Evolutionary conservation across 1,140 invertebrate species (phyloP), one percentile per base, ranked within the genome.

Genomic region (Wasmannia auropunctata): DNA sequence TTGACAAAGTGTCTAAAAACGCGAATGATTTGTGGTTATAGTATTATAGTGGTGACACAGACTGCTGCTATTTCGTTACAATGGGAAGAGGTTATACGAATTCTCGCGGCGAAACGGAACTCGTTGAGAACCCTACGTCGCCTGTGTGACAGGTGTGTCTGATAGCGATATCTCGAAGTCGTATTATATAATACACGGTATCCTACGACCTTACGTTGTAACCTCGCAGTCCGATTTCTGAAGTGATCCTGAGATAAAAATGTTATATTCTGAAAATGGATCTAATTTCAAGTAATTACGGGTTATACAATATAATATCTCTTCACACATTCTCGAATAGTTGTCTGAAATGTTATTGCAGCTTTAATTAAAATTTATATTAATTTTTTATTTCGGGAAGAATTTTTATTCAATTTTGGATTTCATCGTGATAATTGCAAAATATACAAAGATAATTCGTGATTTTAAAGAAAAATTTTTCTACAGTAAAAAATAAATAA

Each of bases 31-130:
- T 86, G 88, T 89, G 77, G 77, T 54, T 40, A 34, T 72, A 79
- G 37, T 11, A 34, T 37, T 25, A 58, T 40, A 19, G 19, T 22
- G 28, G 51, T 86, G 75, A 89, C 67, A 86, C 67, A 63, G 49
- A 43, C n/a, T 16, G 51, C 51, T 69, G 40, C 51, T 86, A 70
- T 88, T 77, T 85, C 72, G 43, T 79, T 46, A 56, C 28, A 87
- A 88, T 88, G 81, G 87, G 69, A 88, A 85, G 85, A n/a, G 56
- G 80, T 16, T 72, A 74, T 85, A 85, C 72, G 72, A 72, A 76
- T 74, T 88, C 85, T 56, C 74, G 7, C 70, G 10, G 63, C 54
- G 37, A 86, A 72, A 79, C 60, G 75, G 72, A 80, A 80, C 54
- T 87, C 65, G 72, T 85, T 56, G 46, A 72, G 51, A 65, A 54